phyloP scores from a whole-genome alignment of 2,797 vertebrate genomes.

The Eupleurogrammus muticus region DNA sequence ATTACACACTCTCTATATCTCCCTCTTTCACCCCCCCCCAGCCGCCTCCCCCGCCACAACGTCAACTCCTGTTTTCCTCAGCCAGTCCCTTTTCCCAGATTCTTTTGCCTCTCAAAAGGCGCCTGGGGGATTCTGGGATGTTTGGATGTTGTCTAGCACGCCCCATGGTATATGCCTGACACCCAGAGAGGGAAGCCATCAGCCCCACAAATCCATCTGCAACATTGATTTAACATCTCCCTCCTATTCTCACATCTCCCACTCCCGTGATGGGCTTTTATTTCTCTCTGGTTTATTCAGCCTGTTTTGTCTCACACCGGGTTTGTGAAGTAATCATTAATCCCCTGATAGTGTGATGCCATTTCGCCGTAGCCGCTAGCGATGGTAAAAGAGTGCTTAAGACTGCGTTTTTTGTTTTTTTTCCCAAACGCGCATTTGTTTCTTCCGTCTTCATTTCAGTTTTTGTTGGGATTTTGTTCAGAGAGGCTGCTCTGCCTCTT shows the following conservation, averaged over 20 bases:
- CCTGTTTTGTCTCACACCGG: constrained; percentile 55
- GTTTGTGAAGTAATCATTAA: constrained; percentile 72
- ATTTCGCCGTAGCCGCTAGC: constrained; percentile 53
- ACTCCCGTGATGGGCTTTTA: constrained; percentile 64
- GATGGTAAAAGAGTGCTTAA: constrained; percentile 55
- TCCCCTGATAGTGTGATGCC: constrained; percentile 62
- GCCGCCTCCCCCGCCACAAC: constrained; percentile 36
- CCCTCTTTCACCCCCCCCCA: constrained; percentile 52
- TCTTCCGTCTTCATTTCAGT: constrained; percentile 38
- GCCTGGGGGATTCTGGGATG: constrained; percentile 76
- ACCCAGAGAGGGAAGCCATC: constrained; percentile 67
- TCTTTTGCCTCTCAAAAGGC: constrained; percentile 74
- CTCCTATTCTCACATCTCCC: constrained; percentile 58
- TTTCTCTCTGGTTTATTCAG: constrained; percentile 58
- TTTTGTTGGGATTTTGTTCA: constrained; percentile 59
- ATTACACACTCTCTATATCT: constrained; percentile 74
- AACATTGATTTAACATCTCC: constrained; percentile 68
- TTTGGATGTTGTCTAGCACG: constrained; percentile 79
- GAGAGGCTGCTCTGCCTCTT: constrained; percentile 70
- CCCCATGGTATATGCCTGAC: constrained; percentile 74
- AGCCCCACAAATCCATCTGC: constrained; percentile 60
- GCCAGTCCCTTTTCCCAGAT: constrained; percentile 68
- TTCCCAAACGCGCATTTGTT: constrained; percentile 39
- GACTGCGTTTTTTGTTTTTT: constrained; percentile 54
- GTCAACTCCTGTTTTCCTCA: constrained; percentile 63